These are phyloP conservation scores for Tromatobia lineatoria DNA, from an alignment of 2,888 invertebrate species.

Conservation along the genomic window DNA sequence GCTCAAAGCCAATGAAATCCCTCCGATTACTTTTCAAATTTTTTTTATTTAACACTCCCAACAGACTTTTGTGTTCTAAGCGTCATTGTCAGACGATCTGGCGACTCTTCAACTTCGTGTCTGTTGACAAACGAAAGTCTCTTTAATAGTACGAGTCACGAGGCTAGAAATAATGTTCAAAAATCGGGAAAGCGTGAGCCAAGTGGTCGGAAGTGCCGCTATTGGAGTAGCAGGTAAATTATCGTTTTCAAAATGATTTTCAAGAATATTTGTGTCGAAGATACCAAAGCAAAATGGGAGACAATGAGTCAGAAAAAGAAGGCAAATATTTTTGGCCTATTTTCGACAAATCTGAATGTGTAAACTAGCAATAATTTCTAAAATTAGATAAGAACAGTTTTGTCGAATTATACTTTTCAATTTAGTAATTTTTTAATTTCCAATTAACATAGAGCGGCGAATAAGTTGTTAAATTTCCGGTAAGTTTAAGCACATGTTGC, in stretches of 20 bases:
- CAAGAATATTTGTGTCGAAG: neutral
- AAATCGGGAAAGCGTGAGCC: constrained; percentile 47
- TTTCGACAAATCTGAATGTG: too few relatives aligned
- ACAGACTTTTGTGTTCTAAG: neutral
- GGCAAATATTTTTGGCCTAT: too few relatives aligned
- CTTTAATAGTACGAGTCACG: neutral
- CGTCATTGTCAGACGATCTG: constrained; percentile 6
- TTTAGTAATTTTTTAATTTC: too few relatives aligned
- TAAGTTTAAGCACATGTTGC: too few relatives aligned
- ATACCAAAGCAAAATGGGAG: too few relatives aligned
- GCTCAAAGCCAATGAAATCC: neutral
- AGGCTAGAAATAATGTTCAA: constrained; percentile 45
- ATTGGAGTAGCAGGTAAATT: constrained; percentile 63
- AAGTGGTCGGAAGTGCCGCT: constrained; percentile 55
- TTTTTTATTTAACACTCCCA: constrained; percentile 12
- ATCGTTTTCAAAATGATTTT: neutral
- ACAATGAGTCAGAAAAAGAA: too few relatives aligned
- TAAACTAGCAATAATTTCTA: too few relatives aligned
- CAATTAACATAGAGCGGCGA: too few relatives aligned
- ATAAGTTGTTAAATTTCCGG: too few relatives aligned
- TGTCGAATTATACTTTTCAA: too few relatives aligned
- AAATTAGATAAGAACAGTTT: too few relatives aligned
- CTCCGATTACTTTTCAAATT: constrained; percentile 6
- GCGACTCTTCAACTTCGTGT: neutral
- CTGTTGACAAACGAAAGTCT: constrained; percentile 7